phyloP scores from a whole-genome alignment of 2,113 vertebrate species.

The Tympanuchus pallidicinctus region DNA sequence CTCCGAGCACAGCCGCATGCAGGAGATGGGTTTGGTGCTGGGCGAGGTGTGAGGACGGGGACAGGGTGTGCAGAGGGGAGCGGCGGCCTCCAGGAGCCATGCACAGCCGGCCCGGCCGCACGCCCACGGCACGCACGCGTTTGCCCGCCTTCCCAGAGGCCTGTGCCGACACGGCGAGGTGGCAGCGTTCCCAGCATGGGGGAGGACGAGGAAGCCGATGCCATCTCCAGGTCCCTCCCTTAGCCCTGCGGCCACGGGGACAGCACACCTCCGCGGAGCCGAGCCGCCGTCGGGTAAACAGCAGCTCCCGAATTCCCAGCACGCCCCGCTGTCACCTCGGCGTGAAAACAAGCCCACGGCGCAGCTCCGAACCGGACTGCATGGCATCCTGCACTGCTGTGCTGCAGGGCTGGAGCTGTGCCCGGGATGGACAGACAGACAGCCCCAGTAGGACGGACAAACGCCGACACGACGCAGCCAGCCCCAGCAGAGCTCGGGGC shows the following conservation, averaged over 20 bases:
- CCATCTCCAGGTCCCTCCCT: constrained; percentile 36
- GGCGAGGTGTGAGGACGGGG: background rate
- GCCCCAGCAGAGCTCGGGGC: background rate
- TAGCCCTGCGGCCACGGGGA: constrained; percentile 11
- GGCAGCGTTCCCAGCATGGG: background rate
- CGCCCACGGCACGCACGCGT: background rate
- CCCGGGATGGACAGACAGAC: background rate
- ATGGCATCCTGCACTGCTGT: accelerated
- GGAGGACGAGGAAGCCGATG: constrained; percentile 46
- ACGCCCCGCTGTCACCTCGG: accelerated
- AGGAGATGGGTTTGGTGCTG: too few relatives aligned
- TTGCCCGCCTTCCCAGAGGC: background rate
- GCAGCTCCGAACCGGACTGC: background rate
- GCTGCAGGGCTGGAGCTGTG: background rate
- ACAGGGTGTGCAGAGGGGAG: background rate
- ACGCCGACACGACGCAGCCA: background rate
- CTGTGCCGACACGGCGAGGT: constrained; percentile 51
- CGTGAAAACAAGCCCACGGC: accelerated
- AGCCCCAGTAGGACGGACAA: background rate
- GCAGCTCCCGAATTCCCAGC: background rate
- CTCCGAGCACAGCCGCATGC: too few relatives aligned
- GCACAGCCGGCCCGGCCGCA: background rate
- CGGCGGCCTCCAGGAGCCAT: too few relatives aligned
- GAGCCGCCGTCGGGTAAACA: background rate
- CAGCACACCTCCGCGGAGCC: constrained; percentile 11